phyloP scores from a whole-genome alignment of 2,888 invertebrate genomes.

The Synanthedon tipuliformis region DNA sequence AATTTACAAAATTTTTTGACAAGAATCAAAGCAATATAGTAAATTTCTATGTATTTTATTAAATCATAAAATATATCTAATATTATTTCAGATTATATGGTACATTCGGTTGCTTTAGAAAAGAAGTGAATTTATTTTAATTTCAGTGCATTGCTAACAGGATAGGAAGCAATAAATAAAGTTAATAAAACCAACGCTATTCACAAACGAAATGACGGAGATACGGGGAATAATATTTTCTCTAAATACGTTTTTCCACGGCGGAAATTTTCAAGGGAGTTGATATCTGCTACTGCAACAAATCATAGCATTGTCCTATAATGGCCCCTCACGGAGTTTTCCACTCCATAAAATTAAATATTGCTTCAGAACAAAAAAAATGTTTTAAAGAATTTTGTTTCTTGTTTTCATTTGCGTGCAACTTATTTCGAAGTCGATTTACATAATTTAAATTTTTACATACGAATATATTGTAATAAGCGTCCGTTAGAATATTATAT shows the following conservation, averaged over 20 bases:
- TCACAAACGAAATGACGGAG: slow-evolving; percentile 13
- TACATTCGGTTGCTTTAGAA: too few species aligned
- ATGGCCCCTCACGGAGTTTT: slow-evolving; percentile 36
- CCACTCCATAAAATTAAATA: slow-evolving; percentile 63
- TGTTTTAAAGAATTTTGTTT: slow-evolving; percentile 19
- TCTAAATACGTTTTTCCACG: slow-evolving; percentile 17
- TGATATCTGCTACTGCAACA: slow-evolving; percentile 42
- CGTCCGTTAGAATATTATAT: too few species aligned
- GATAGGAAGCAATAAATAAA: slow-evolving; percentile 24
- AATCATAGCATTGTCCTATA: slow-evolving; percentile 54
- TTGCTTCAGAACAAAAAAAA: slow-evolving; percentile 37
- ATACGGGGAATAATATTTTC: slow-evolving; percentile 24
- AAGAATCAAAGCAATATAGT: too few species aligned
- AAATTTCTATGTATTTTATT: too few species aligned
- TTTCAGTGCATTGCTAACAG: not conserved
- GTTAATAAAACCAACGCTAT: slow-evolving; percentile 29
- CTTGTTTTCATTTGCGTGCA: too few species aligned
- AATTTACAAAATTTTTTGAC: too few species aligned
- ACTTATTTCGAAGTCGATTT: too few species aligned
- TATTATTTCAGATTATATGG: too few species aligned
- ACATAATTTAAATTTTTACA: too few species aligned
- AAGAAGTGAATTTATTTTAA: too few species aligned
- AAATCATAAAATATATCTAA: too few species aligned
- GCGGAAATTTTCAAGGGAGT: slow-evolving; percentile 28
- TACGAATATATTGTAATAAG: too few species aligned